Conservation (phyloP, 2,113 vertebrate genomes). For the Camelus dromedarius region DNA sequence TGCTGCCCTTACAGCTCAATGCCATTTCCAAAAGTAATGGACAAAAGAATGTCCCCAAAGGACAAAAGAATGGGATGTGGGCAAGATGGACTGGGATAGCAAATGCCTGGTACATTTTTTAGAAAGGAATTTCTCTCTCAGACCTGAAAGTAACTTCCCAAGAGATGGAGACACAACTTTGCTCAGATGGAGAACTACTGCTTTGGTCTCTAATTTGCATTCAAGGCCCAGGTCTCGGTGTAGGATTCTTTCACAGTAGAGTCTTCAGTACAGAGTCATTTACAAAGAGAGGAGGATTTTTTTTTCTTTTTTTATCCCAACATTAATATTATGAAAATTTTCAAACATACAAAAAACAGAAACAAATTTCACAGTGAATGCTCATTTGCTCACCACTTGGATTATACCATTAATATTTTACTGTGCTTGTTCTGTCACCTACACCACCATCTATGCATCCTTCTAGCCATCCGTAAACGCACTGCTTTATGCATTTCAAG, state of each 20-base stretch:
- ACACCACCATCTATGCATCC: neutral
- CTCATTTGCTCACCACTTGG: neutral
- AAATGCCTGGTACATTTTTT: neutral
- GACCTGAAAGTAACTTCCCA: neutral
- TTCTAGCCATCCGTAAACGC: neutral
- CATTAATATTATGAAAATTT: neutral
- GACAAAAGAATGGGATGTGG: neutral
- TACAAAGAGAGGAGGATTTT: neutral
- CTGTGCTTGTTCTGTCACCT: neutral
- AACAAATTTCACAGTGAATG: neutral
- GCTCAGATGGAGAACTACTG: neutral
- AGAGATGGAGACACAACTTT: neutral
- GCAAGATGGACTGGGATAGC: neutral
- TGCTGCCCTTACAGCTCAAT: neutral
- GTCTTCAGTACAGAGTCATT: neutral
- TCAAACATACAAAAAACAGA: neutral
- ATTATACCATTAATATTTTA: neutral
- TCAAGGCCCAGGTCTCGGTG: neutral
- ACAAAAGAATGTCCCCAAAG: neutral
- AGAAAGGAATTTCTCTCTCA: neutral
- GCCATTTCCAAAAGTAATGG: neutral
- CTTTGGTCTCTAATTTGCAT: neutral
- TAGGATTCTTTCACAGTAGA: neutral
- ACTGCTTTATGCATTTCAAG: neutral
- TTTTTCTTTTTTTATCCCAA: neutral